phyloP scores from a whole-genome alignment of 2,113 vertebrate genomes.

The Melanerpes aurifrons region DNA sequence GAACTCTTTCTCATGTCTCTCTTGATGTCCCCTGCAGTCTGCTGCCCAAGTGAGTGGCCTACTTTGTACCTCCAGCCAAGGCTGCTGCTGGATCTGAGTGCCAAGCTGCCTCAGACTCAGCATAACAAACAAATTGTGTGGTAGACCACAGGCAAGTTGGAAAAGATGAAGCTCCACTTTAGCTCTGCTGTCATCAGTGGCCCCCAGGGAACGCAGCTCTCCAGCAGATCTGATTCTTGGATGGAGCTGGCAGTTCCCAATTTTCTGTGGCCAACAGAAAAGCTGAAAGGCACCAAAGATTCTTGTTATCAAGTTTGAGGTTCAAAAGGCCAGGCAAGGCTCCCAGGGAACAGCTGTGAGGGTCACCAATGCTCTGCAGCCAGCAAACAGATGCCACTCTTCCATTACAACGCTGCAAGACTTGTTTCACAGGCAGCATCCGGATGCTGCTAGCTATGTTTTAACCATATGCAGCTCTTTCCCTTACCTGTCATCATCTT shows the following conservation, averaged over 20 bases:
- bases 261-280: background rate
- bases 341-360: background rate
- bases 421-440: background rate
- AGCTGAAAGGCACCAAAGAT: background rate
- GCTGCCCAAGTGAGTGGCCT: accelerated
- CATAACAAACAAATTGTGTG: slow-evolving; percentile 14
- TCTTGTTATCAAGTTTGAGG: background rate
- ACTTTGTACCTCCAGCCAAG: background rate
- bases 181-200: background rate
- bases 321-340: background rate
- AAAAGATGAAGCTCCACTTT: background rate
- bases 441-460: background rate
- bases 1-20: too few species aligned
- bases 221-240: background rate
- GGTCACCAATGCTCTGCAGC: background rate
- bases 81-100: background rate
- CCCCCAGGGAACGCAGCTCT: background rate
- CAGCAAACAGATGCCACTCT: background rate
- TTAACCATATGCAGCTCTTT: slow-evolving; percentile 43
- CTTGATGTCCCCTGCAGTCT: background rate
- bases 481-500: slow-evolving; percentile 50
- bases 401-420: background rate
- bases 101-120: background rate
- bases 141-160: slow-evolving; percentile 24
- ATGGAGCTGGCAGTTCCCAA: background rate